Evolutionary conservation across 2,888 invertebrate species (phyloP).

Genomic region (Sarcophaga variegata): DNA sequence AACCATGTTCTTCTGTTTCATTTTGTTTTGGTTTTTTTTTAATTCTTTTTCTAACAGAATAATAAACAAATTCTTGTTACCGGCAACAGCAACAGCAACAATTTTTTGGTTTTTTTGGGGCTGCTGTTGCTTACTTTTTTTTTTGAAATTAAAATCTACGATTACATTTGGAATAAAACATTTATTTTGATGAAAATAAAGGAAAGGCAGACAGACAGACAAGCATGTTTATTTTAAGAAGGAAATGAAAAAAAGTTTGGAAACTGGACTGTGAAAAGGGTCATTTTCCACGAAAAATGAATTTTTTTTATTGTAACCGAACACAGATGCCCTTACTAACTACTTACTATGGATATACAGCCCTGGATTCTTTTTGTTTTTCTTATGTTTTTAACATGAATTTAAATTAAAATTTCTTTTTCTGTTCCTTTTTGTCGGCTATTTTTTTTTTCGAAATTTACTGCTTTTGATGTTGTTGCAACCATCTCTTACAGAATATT

Average conservation of each 20-base stretch:
- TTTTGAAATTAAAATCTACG: constrained; percentile 23
- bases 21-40: background rate
- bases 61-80: constrained; percentile 18
- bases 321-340: background rate
- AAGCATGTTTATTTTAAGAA: no score
- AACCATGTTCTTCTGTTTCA: constrained; percentile 10
- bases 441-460: constrained; percentile 25
- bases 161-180: constrained; percentile 22
- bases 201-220: no score
- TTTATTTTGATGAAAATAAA: constrained; percentile 2
- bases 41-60: background rate
- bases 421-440: constrained; percentile 1
- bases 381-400: background rate
- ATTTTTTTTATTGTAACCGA: background rate
- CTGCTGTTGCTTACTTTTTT: background rate
- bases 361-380: background rate
- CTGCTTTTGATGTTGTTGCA: constrained; percentile 76
- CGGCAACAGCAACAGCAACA: background rate
- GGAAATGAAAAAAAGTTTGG: background rate
- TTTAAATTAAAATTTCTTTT: constrained; percentile 57
- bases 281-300: constrained; percentile 19
- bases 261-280: background rate
- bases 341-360: background rate
- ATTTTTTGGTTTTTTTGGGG: background rate
- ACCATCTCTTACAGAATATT: constrained; percentile 79